Conservation (phyloP, 2,888 invertebrate genomes). For the Ariolimax columbianus region DNA sequence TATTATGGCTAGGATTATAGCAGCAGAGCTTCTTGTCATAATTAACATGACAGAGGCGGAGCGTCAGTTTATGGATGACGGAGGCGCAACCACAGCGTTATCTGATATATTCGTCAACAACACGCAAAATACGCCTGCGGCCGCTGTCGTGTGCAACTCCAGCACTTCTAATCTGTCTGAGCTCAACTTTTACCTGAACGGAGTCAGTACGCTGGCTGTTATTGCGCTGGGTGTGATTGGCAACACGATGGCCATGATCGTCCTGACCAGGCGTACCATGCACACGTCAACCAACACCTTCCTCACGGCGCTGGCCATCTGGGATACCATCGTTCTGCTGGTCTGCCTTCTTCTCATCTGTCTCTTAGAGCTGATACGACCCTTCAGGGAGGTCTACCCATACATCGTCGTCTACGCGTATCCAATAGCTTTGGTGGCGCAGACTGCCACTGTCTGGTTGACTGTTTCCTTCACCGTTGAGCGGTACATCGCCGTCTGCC, state of each 20-base stretch:
- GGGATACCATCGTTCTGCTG: conserved; percentile 76
- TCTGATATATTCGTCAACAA: conserved; percentile 15
- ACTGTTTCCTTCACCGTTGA: conserved; percentile 86
- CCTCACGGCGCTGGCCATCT: conserved; percentile 75
- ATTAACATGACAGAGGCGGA: conserved; percentile 21
- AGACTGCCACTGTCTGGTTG: conserved; percentile 95
- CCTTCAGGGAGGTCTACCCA: conserved; percentile 66
- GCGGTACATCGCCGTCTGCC: conserved; percentile 89
- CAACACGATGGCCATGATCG: conserved; percentile 82
- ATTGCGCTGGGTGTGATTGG: conserved; percentile 85
- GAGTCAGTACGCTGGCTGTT: conserved; percentile 69
- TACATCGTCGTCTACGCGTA: conserved; percentile 76
- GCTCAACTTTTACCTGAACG: conserved; percentile 65
- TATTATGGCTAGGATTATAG: conserved; percentile 14
- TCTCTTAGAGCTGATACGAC: conserved; percentile 63
- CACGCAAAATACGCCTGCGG: conserved; percentile 4
- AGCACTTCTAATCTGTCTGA: conserved; percentile 25
- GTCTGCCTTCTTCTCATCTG: conserved; percentile 73
- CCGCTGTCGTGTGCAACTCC: conserved; percentile 20
- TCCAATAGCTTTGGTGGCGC: conserved; percentile 91
- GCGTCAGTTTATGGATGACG: not conserved
- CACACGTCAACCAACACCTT: conserved; percentile 85
- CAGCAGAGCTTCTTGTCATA: conserved; percentile 23
- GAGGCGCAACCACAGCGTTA: not conserved
- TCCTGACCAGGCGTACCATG: conserved; percentile 84